Percentiles rank a stretch among this genome's conserved stretches.
These are phyloP conservation scores for Pararge aegeria DNA, from an alignment of 1,140 invertebrate genomes.

Conservation along the genomic window DNA sequence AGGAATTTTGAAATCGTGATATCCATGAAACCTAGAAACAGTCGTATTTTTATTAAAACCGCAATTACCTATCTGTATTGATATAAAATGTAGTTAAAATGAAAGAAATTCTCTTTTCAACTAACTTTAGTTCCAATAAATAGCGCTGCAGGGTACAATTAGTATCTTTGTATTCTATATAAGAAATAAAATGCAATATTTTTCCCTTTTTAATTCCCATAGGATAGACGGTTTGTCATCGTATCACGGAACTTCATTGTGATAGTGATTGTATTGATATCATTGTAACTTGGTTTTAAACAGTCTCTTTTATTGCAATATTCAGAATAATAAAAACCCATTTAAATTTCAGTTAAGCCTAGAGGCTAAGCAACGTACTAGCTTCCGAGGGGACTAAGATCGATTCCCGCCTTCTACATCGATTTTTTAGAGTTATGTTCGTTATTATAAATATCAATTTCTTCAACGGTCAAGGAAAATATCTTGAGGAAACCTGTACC, in stretches of 20 bases:
- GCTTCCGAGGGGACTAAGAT: too few species aligned
- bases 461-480: too few species aligned
- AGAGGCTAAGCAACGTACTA: too few species aligned
- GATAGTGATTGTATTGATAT: not conserved
- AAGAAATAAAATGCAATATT: slow-evolving; percentile 23
- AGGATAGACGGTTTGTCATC: slow-evolving; percentile 26
- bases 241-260: slow-evolving; percentile 6
- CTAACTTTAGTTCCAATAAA: slow-evolving; percentile 11
- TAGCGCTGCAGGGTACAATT: slow-evolving; percentile 23
- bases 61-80: not conserved
- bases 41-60: not conserved
- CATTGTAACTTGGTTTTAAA: not conserved
- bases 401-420: too few species aligned
- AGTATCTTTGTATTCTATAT: slow-evolving; percentile 19
- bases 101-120: not conserved
- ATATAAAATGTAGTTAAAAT: not conserved
- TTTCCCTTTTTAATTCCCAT: slow-evolving; percentile 42
- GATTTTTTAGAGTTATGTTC: too few species aligned
- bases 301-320: not conserved
- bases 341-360: too few species aligned
- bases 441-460: too few species aligned
- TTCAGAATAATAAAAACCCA: not conserved
- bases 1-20: too few species aligned
- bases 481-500: too few species aligned
- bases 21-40: too few species aligned